Percentiles rank a stretch among this genome's conserved stretches.
Conservation (phyloP, 2,797 vertebrate genomes). For the Artibeus jamaicensis region DNA sequence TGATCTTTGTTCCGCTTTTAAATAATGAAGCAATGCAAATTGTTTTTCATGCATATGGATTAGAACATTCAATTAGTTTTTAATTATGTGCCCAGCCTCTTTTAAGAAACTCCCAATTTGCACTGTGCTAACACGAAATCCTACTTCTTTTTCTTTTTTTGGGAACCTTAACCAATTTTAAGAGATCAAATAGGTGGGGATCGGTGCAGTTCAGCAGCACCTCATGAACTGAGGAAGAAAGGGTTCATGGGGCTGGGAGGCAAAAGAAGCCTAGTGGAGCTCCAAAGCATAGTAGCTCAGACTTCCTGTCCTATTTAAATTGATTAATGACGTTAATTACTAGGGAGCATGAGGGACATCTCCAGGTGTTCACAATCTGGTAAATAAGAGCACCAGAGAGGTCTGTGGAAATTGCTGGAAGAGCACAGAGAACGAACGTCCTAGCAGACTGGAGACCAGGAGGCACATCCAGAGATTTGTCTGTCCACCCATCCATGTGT, state of each 20-base stretch:
- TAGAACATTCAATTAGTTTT: slow-evolving; percentile 72
- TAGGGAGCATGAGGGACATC: not conserved
- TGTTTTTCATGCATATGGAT: slow-evolving; percentile 67
- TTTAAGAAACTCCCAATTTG: slow-evolving; percentile 59
- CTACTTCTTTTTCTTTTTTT: not conserved
- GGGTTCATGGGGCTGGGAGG: not conserved
- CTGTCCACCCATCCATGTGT: not conserved
- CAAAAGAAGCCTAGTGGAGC: not conserved
- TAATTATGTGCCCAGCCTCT: slow-evolving; percentile 57
- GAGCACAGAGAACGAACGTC: not conserved
- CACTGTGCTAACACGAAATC: not conserved
- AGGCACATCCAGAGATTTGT: not conserved
- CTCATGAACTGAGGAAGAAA: not conserved
- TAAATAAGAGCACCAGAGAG: not conserved
- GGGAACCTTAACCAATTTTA: slow-evolving; percentile 32
- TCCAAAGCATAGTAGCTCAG: not conserved
- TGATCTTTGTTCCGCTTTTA: slow-evolving; percentile 42
- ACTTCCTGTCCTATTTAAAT: not conserved
- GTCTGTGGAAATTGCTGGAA: not conserved
- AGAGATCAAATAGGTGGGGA: too few species aligned
- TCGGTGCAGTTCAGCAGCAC: not conserved
- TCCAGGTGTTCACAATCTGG: not conserved
- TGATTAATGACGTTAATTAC: not conserved
- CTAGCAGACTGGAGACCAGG: not conserved
- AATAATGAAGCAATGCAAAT: slow-evolving; percentile 63